These are phyloP conservation scores for Leucoraja erinaceus DNA, from an alignment of 2,113 vertebrate genomes.

Conservation along the genomic window DNA sequence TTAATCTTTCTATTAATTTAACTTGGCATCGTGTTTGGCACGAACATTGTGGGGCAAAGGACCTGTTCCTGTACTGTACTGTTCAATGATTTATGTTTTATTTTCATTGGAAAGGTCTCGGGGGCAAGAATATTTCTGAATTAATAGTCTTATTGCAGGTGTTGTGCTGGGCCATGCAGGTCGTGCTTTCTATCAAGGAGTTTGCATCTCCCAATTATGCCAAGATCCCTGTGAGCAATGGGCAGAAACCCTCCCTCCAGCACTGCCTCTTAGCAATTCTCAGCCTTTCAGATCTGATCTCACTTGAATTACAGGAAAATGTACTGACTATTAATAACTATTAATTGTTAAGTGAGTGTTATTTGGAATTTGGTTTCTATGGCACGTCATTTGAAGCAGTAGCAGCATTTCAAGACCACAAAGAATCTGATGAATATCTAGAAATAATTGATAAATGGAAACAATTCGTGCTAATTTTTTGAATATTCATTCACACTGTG, in stretches of 20 bases:
- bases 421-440: background rate
- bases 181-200: background rate
- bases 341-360: background rate
- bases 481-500: background rate
- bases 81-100: too few relatives aligned
- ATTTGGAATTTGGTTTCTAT: background rate
- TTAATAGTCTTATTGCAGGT: background rate
- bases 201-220: background rate
- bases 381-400: background rate
- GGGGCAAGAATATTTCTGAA: too few relatives aligned
- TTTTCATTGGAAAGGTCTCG: too few relatives aligned
- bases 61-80: too few relatives aligned
- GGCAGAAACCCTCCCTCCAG: background rate
- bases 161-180: background rate
- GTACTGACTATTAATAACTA: background rate
- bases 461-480: background rate
- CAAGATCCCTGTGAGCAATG: background rate
- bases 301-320: background rate
- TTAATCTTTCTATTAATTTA: too few relatives aligned
- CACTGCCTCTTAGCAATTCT: background rate
- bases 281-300: background rate
- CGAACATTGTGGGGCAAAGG: too few relatives aligned
- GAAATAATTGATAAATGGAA: background rate
- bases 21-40: too few relatives aligned
- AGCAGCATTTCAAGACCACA: too few relatives aligned